Evolutionary conservation across 2,113 vertebrate species (phyloP), one percentile per base, ranked within the genome.

Genomic region (Plectropomus leopardus): DNA sequence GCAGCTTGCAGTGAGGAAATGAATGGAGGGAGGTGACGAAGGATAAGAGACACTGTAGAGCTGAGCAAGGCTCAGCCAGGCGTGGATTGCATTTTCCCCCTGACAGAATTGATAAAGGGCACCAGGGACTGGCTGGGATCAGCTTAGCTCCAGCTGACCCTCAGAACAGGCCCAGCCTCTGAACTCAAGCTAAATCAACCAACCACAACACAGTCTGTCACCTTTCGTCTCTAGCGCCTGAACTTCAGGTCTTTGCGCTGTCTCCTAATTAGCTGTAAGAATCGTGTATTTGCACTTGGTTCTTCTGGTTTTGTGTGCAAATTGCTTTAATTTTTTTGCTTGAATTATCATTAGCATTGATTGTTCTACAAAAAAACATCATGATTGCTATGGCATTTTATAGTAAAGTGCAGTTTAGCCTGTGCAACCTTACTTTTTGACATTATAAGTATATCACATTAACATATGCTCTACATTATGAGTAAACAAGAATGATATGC

Each of bases 91-190:
- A 77, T 93, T 95, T 94, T 87, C 86, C 83, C 82, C 87, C 72
- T 93, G 87, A 92, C 84, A 87, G 87, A 72, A 73, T 85, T 92
- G 92, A 95, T 94, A 94, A 94, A 93, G 86, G 83, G 80, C 85
- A 83, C 80, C 78, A 36, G 80, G 60, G 77, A 76, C 65, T 36
- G 40, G 59, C 67, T 60, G 28, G 72, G 83, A 85, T 83, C 76
- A 61, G 67, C 82, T 89, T 57, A 78, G 82, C 83, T 85, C 53
- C 67, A 51, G 72, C 51, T 76, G 44, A 59, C 78, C 53, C 71
- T 59, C 72, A 69, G 78, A 53, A 54, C 70, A 68, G 70, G 54
- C 32, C 45, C 45, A 34, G 51, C 28, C 34, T 70, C 45, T 42
- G 36, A 60, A 53, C 48, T 66, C 16, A 50, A 28, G 36, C 76